These are phyloP conservation scores for Zhuqinia jingwanae DNA, from an alignment of 2,888 invertebrate species.

Conservation along the genomic window DNA sequence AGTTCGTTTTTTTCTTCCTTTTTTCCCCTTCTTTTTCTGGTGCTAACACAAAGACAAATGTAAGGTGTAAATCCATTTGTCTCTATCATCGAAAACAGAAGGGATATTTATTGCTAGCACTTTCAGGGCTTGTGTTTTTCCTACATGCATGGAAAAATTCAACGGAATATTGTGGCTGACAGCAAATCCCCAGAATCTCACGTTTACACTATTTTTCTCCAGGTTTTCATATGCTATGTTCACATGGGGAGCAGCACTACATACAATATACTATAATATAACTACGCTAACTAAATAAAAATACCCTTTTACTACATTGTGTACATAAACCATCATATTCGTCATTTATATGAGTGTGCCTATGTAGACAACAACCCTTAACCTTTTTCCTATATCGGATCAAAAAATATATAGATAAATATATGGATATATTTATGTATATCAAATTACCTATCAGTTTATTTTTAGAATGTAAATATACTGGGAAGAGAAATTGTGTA, in stretches of 20 bases:
- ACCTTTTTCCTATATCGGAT: too few species aligned
- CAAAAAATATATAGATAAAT: too few species aligned
- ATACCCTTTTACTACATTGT: neutral
- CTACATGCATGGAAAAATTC: conserved; percentile 49
- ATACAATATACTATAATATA: neutral
- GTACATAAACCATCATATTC: neutral
- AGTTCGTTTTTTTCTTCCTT: neutral
- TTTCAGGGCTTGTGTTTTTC: conserved; percentile 61
- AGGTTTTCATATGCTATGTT: neutral
- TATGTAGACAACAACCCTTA: too few species aligned
- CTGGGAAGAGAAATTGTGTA: too few species aligned
- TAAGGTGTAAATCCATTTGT: conserved; percentile 75
- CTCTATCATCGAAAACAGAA: conserved; percentile 68
- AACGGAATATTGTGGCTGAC: conserved; percentile 67
- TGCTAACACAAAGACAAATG: conserved; percentile 10
- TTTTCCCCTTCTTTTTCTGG: neutral
- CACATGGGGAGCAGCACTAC: neutral
- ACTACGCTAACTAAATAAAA: neutral
- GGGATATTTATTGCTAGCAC: conserved; percentile 71
- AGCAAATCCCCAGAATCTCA: conserved; percentile 70
- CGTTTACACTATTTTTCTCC: conserved; percentile 35
- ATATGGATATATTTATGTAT: too few species aligned
- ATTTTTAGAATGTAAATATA: too few species aligned
- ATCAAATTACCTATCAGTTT: too few species aligned
- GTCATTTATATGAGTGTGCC: too few species aligned